Base-by-base conservation (phyloP, 2,113 vertebrate genomes). In the Gasterosteus aculeatus region DNA sequence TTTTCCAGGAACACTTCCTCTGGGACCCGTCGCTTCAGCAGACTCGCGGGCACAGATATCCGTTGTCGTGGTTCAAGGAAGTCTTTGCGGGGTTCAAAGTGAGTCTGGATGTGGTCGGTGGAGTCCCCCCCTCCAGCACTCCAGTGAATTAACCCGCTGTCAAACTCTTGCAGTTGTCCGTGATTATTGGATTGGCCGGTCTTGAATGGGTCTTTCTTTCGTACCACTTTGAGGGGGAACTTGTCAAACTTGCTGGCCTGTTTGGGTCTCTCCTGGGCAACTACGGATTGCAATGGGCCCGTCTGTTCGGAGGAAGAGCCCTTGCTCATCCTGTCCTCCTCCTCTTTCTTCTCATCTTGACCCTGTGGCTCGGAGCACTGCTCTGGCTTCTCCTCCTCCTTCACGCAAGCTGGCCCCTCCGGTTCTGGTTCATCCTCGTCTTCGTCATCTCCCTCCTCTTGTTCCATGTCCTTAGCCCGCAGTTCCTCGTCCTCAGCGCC, bases 71-170 rank as follows among this genome's bases (percentile, higher is more conserved):
- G 85, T 69, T 89, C 90, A 73, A 95, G 88, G 72, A 96, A 94
- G 85, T 96, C 94, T 12, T 85, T 93, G 77, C 94, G 95, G 85
- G 96, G 96, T 87, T 99, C 98, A 60, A 99, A 98, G 93, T 99
- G 97, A 82, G 98, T 98, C 92, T 99, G 98, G 83, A 99, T 99
- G 91, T 99, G 98, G 84, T 99, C 97, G 19, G 98, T 99, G 72
- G 96, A 98, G 72, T 99, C 98, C 8, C 98, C 98, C 0, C 98
- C 98, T 66, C 98, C 98, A 33, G 99, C 96, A 72, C 96, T 95
- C 98, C 98, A 99, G 89, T 99, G 98, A 78, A 98, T 91, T 72
- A 99, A 91, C 44, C 98, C 98, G 12, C 98, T 99, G 79, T 99
- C 96, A 47, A 99, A 99, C 92, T 97, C 97, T 91, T 99, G 98